A percentile compares a stretch with the other conserved stretches of the same genome.
phyloP scores from a whole-genome alignment of 2,888 invertebrate species.

The Dynastes hyllus region DNA sequence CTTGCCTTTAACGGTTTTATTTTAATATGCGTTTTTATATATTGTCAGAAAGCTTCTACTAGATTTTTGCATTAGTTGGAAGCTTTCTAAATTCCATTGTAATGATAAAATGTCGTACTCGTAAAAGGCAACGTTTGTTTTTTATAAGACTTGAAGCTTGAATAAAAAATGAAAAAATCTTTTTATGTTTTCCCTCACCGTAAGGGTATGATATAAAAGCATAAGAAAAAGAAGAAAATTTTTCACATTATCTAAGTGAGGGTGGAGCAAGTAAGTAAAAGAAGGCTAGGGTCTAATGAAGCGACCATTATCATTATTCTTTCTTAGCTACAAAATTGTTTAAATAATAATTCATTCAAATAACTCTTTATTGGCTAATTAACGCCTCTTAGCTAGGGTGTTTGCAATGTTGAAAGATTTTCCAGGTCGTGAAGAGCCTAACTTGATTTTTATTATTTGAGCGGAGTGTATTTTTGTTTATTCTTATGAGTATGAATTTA shows the following conservation, averaged over 20 bases:
- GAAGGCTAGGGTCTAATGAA: not conserved
- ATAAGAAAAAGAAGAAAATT: not conserved
- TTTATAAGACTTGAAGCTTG: not conserved
- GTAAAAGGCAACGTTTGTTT: not conserved
- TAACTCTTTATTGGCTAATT: not conserved
- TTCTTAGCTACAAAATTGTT: not conserved
- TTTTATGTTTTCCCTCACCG: not conserved
- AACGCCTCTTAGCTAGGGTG: not conserved
- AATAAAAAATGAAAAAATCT: slow-evolving; percentile 4
- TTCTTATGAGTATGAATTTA: no score
- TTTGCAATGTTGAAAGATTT: not conserved
- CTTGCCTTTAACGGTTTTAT: not conserved
- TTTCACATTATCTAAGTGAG: not conserved
- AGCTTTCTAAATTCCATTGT: slow-evolving; percentile 5
- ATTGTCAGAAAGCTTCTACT: not conserved
- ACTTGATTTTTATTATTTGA: no score
- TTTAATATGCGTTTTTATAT: not conserved
- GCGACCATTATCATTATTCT: not conserved
- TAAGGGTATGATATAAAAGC: not conserved
- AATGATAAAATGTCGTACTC: not conserved
- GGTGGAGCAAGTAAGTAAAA: not conserved
- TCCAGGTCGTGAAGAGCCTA: not conserved
- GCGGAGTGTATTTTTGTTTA: no score
- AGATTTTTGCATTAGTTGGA: slow-evolving; percentile 13
- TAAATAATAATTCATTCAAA: not conserved